These are phyloP conservation scores for Amblyjoppa proteus DNA, from an alignment of 2,888 invertebrate genomes.

Conservation along the genomic window DNA sequence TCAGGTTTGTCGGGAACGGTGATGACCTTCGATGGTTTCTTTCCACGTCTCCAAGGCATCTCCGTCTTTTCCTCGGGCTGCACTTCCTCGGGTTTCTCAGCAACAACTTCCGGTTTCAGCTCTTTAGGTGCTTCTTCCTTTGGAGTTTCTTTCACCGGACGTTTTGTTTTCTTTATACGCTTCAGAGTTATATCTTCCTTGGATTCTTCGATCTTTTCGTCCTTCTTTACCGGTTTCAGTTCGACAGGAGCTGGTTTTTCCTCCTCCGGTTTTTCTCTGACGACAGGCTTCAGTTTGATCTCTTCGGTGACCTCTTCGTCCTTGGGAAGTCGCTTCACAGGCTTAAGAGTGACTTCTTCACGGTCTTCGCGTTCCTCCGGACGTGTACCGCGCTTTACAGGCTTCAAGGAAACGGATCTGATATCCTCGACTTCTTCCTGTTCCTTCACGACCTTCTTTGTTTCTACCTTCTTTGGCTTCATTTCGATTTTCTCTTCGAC, in stretches of 20 bases:
- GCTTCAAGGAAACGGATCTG: constrained; percentile 71
- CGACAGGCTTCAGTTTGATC: constrained; percentile 70
- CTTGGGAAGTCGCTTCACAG: constrained; percentile 72
- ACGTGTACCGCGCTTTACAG: constrained; percentile 69
- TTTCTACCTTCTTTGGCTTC: constrained; percentile 68
- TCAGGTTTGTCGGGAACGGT: constrained; percentile 59
- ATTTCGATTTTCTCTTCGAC: constrained; percentile 83
- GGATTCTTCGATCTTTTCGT: constrained; percentile 68
- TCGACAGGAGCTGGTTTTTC: constrained; percentile 35
- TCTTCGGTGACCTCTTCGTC: constrained; percentile 84
- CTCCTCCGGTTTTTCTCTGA: constrained; percentile 70
- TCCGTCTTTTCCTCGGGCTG: constrained; percentile 73
- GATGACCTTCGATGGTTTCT: constrained; percentile 71
- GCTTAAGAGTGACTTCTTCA: constrained; percentile 71
- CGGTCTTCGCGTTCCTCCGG: constrained; percentile 81
- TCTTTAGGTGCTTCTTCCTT: constrained; percentile 64
- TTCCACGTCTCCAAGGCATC: constrained; percentile 76
- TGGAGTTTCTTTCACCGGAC: constrained; percentile 63
- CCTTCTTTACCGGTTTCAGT: constrained; percentile 67
- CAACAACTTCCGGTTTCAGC: constrained; percentile 57
- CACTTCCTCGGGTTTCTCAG: constrained; percentile 72
- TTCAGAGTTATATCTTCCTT: constrained; percentile 66
- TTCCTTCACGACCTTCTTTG: constrained; percentile 66
- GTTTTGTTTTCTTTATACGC: constrained; percentile 70
- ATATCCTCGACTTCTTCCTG: constrained; percentile 75